Evolutionary conservation across 2,113 vertebrate species (phyloP).

Genomic region (Saccopteryx leptura): DNA sequence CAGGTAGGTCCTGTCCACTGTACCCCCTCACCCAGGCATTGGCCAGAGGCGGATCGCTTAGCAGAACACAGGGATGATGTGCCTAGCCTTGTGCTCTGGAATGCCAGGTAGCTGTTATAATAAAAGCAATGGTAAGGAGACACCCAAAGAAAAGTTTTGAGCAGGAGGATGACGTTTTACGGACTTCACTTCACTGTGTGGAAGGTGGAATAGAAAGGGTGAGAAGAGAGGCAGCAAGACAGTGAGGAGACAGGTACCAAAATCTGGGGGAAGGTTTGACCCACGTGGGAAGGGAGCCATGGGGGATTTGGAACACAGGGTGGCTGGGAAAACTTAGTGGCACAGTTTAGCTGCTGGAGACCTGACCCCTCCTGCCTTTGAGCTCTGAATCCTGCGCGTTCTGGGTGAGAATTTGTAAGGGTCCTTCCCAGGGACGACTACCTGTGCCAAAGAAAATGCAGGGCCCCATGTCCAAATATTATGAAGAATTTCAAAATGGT

Average conservation of each 20-base stretch:
- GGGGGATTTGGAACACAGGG: neutral
- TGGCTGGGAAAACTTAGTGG: neutral
- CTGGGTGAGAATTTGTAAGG: neutral
- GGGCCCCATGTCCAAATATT: neutral
- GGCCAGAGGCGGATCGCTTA: neutral
- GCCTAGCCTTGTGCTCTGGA: neutral
- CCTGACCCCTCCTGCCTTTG: neutral
- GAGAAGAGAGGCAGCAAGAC: neutral
- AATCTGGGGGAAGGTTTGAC: neutral
- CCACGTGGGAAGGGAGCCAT: neutral
- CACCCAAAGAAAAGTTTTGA: neutral
- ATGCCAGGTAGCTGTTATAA: neutral
- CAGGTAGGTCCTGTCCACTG: neutral
- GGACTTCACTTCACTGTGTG: neutral
- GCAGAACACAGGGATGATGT: neutral
- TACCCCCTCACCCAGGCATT: neutral
- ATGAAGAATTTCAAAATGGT: slow-evolving; percentile 35
- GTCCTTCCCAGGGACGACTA: neutral
- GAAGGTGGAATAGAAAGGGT: neutral
- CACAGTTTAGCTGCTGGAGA: neutral
- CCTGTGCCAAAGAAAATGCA: neutral
- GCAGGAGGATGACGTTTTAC: neutral
- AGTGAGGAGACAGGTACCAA: neutral
- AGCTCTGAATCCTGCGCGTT: neutral
- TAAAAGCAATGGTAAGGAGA: neutral